These are phyloP conservation scores for Diabrotica undecimpunctata DNA, from an alignment of 1,140 invertebrate genomes.

Conservation along the genomic window DNA sequence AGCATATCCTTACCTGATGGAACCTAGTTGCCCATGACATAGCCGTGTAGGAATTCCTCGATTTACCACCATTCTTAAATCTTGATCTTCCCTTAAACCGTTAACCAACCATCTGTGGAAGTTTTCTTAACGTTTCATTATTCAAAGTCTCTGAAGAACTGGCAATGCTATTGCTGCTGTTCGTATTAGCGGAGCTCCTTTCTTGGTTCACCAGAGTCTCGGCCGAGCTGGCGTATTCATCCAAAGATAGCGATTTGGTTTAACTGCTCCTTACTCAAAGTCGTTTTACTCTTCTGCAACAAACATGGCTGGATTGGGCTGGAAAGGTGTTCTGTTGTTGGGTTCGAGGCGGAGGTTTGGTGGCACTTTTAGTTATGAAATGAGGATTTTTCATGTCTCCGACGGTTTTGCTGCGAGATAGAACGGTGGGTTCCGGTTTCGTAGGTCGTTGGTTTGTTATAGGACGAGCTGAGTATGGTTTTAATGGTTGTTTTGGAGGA, in stretches of 20 bases:
- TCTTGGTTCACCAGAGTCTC: conserved; percentile 55
- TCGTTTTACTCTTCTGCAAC: conserved; percentile 35
- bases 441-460: not conserved
- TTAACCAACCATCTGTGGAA: conserved; percentile 63
- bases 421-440: not conserved
- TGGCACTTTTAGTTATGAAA: not conserved
- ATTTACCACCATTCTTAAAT: conserved; percentile 46
- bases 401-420: conserved; percentile 56
- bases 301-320: conserved; percentile 17
- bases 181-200: conserved; percentile 49
- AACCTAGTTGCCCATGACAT: conserved; percentile 63
- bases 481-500: not conserved
- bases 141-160: conserved; percentile 55
- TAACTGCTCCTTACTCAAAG: conserved; percentile 32
- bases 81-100: conserved; percentile 59
- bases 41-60: conserved; percentile 41
- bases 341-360: conserved; percentile 4
- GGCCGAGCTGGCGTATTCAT: conserved; percentile 49
- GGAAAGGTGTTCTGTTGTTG: not conserved
- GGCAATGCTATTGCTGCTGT: conserved; percentile 54
- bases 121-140: conserved; percentile 50
- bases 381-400: conserved; percentile 22
- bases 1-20: conserved; percentile 55
- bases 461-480: conserved; percentile 24
- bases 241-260: conserved; percentile 33